Conservation (phyloP, 2,113 vertebrate genomes). For the Poeciliopsis prolifica region DNA sequence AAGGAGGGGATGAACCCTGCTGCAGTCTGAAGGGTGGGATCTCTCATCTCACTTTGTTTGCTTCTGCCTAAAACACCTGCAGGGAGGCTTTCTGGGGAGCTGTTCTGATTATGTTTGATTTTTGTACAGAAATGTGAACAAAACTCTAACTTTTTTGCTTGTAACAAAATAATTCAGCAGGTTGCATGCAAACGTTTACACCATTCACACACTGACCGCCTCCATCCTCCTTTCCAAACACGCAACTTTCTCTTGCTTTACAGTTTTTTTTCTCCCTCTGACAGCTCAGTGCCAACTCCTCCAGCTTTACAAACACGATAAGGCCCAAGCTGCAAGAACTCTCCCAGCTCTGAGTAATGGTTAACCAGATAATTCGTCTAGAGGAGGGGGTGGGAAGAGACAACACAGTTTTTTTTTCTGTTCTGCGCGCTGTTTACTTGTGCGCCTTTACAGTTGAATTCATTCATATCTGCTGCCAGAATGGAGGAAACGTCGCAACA, state of each 20-base stretch:
- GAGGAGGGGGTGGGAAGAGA: slow-evolving; percentile 77
- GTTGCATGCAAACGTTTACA: background rate
- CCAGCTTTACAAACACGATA: slow-evolving; percentile 85
- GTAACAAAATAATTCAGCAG: background rate
- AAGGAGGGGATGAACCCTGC: slow-evolving; percentile 60
- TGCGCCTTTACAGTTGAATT: slow-evolving; percentile 51
- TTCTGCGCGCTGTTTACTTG: slow-evolving; percentile 15
- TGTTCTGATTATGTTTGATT: no score
- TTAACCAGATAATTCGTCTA: slow-evolving; percentile 82
- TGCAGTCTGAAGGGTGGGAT: slow-evolving; percentile 16
- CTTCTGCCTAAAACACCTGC: background rate
- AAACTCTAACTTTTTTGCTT: background rate
- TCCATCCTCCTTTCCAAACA: background rate
- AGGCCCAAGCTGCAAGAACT: slow-evolving; percentile 73
- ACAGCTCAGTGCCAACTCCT: slow-evolving; percentile 74
- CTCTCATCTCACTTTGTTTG: slow-evolving; percentile 5
- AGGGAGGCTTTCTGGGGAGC: background rate
- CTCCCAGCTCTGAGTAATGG: slow-evolving; percentile 76
- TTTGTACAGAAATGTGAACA: background rate
- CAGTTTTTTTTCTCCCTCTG: slow-evolving; percentile 16
- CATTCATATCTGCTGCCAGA: slow-evolving; percentile 65
- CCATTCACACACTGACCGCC: background rate
- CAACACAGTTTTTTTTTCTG: slow-evolving; percentile 62
- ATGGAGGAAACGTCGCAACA: slow-evolving; percentile 76
- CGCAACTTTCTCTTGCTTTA: background rate